Evolutionary conservation across 2,797 vertebrate genomes (phyloP).

Genomic region (Sparus aurata): DNA sequence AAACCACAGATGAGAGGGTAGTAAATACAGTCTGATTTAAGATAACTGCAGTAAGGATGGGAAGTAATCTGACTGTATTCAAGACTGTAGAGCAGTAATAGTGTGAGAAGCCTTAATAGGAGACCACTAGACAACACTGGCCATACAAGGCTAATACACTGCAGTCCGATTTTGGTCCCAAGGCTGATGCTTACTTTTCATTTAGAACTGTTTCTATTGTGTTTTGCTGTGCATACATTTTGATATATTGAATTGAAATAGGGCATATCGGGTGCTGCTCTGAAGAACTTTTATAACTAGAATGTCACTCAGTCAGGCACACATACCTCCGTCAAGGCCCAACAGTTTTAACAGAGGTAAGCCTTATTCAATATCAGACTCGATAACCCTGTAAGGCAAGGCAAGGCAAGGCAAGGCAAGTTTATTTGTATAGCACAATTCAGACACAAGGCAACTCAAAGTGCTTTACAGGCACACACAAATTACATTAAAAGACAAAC

Average conservation of each 20-base stretch:
- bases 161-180: not conserved
- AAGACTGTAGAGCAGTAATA: slow-evolving; percentile 4
- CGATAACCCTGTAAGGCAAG: too few species aligned
- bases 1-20: not conserved
- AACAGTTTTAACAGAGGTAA: too few species aligned
- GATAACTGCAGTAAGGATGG: not conserved
- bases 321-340: too few species aligned
- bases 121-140: not conserved
- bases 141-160: not conserved
- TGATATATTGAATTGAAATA: not conserved
- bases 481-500: too few species aligned
- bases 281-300: not conserved
- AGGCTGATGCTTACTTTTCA: not conserved
- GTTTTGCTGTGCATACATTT: not conserved
- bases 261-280: not conserved
- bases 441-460: too few species aligned
- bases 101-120: not conserved
- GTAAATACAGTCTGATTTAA: not conserved
- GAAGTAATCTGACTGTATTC: slow-evolving; percentile 2
- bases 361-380: too few species aligned
- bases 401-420: too few species aligned
- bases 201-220: not conserved
- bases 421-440: too few species aligned
- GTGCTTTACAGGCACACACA: too few species aligned
- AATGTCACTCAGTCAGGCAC: too few species aligned